Conservation (phyloP, 2,113 vertebrate species). For the Ailurus styani region DNA sequence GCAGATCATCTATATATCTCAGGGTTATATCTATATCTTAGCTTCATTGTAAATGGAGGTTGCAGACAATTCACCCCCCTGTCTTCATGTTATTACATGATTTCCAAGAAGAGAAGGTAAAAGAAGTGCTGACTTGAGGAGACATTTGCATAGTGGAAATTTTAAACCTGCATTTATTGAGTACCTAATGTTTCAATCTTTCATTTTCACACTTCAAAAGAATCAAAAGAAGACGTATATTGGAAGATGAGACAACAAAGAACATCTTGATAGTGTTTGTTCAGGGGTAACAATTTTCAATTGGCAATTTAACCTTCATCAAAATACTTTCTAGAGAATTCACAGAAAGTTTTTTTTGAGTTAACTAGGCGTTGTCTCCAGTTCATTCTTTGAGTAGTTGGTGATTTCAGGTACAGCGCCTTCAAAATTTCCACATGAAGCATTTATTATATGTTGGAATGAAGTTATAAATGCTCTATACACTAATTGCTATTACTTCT, state of each 20-base stretch:
- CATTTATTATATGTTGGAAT: slow-evolving; percentile 32
- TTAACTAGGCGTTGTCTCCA: not conserved
- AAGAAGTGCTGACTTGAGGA: slow-evolving; percentile 17
- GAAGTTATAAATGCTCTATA: slow-evolving; percentile 28
- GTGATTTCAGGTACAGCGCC: slow-evolving; percentile 36
- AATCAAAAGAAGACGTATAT: slow-evolving; percentile 23
- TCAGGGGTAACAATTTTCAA: slow-evolving; percentile 49
- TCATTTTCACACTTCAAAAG: slow-evolving; percentile 22
- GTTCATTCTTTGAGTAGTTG: slow-evolving; percentile 39
- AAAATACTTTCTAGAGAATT: slow-evolving; percentile 20
- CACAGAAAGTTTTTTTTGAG: not conserved
- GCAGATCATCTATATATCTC: not conserved
- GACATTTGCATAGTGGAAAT: not conserved
- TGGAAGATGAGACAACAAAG: slow-evolving; percentile 34
- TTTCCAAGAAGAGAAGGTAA: not conserved
- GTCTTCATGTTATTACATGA: not conserved
- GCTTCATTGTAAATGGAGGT: not conserved
- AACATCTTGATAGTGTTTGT: not conserved
- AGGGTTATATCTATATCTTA: not conserved
- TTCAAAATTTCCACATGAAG: slow-evolving; percentile 38
- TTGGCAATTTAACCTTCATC: slow-evolving; percentile 29
- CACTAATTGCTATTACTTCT: slow-evolving; percentile 43
- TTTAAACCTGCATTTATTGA: slow-evolving; percentile 35
- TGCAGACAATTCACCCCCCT: not conserved
- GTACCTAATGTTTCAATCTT: slow-evolving; percentile 14